A percentile compares a stretch with the other conserved stretches of the same genome.
Evolutionary conservation across 2,113 vertebrate species (phyloP).

Genomic region (Trogon melanurus): DNA sequence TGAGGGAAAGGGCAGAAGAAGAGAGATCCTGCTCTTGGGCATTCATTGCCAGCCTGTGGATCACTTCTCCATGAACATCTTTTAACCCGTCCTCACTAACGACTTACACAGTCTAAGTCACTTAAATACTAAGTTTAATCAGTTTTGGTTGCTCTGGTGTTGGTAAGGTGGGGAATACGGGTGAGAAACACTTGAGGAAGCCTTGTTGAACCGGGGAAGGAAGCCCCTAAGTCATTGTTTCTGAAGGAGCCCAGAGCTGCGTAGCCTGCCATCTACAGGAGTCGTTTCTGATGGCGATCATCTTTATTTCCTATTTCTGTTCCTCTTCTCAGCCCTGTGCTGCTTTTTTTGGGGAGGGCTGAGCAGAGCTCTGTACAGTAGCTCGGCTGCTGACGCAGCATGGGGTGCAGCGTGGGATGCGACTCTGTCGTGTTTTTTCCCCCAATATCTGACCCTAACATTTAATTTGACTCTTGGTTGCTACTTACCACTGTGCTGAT

Average conservation of each 20-base stretch:
- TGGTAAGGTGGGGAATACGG: neutral
- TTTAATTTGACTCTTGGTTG: neutral
- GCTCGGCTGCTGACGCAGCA: neutral
- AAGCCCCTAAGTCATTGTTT: neutral
- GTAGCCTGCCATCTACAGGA: slow-evolving; percentile 13
- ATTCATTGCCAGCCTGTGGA: neutral
- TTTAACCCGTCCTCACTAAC: neutral
- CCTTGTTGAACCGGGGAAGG: neutral
- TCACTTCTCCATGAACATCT: neutral
- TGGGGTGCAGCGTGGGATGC: neutral
- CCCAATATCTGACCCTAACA: too few species aligned
- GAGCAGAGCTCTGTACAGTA: neutral
- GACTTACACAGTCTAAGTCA: neutral
- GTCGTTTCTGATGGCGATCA: neutral
- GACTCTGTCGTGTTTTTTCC: neutral
- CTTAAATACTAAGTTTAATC: neutral
- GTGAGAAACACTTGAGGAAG: neutral
- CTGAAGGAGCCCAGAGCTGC: neutral
- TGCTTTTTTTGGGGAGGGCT: neutral
- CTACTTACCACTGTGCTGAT: neutral
- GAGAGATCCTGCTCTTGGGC: neutral
- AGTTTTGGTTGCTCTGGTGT: neutral
- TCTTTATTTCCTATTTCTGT: neutral
- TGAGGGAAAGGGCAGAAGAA: neutral
- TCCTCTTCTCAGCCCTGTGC: neutral